A percentile compares a stretch with the other conserved stretches of the same genome.
Conservation (phyloP, 2,797 vertebrate species). For the Gorsachius magnificus region DNA sequence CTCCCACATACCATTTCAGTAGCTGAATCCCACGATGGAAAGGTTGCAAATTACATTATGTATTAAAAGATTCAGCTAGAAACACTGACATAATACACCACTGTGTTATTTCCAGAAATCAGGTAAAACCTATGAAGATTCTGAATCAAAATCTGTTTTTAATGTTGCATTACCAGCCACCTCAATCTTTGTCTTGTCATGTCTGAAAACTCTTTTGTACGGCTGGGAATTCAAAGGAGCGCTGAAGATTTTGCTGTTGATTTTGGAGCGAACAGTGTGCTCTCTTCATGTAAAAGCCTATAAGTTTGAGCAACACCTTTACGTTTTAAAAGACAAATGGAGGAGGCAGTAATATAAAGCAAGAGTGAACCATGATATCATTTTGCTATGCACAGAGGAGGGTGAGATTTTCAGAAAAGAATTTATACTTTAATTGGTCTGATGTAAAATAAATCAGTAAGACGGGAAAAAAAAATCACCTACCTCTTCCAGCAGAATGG, state of each 20-base stretch:
- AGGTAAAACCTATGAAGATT: slow-evolving; percentile 29
- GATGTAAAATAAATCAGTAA: background rate
- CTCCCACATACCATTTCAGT: slow-evolving; percentile 34
- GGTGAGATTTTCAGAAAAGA: background rate
- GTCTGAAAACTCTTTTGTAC: background rate
- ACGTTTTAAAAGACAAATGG: background rate
- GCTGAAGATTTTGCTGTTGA: background rate
- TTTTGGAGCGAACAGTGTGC: background rate
- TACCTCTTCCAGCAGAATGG: background rate
- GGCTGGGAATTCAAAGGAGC: slow-evolving; percentile 2
- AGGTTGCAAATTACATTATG: slow-evolving; percentile 10
- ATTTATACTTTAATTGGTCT: background rate
- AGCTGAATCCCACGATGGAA: slow-evolving; percentile 39
- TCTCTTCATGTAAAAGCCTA: background rate
- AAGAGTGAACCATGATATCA: background rate
- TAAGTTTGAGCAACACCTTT: background rate
- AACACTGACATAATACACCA: background rate
- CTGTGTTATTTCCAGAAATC: slow-evolving; percentile 58
- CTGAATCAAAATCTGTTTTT: slow-evolving; percentile 44
- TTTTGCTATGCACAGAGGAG: background rate
- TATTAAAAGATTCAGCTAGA: slow-evolving; percentile 56
- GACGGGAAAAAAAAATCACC: background rate
- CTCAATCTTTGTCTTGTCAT: slow-evolving; percentile 6
- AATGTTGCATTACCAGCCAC: background rate
- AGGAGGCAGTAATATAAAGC: background rate